These are phyloP conservation scores for Nipponacmea schrenckii DNA, from an alignment of 2,888 invertebrate species.

Conservation along the genomic window DNA sequence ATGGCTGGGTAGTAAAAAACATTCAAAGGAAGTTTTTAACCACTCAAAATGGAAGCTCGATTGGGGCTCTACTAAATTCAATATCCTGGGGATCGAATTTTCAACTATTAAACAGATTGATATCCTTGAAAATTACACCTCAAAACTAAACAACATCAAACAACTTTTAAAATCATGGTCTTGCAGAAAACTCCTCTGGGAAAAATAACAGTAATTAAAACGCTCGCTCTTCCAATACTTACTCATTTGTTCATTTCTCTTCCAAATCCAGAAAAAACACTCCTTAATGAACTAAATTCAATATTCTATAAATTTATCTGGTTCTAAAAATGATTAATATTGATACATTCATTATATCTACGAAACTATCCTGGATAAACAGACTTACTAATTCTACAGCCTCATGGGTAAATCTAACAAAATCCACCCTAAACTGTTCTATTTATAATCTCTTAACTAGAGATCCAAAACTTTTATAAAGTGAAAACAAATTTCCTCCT, in stretches of 20 bases:
- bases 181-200: background rate
- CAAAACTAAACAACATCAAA: background rate
- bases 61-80: slow-evolving; percentile 1
- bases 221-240: background rate
- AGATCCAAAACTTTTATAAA: too few species aligned
- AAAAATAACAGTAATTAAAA: slow-evolving; percentile 3
- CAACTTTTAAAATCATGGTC: background rate
- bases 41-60: slow-evolving; percentile 10
- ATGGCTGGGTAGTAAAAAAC: background rate
- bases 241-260: background rate
- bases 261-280: background rate
- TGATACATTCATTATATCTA: too few species aligned
- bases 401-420: too few species aligned
- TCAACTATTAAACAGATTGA: background rate
- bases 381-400: too few species aligned
- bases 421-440: too few species aligned
- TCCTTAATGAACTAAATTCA: background rate
- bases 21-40: background rate
- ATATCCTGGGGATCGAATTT: slow-evolving; percentile 2
- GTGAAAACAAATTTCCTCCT: too few species aligned
- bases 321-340: background rate
- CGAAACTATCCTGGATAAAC: too few species aligned
- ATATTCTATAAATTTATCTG: background rate
- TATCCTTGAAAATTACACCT: background rate
- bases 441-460: too few species aligned